Conservation (phyloP, 2,888 invertebrate species). For the Machimus rusticus region DNA sequence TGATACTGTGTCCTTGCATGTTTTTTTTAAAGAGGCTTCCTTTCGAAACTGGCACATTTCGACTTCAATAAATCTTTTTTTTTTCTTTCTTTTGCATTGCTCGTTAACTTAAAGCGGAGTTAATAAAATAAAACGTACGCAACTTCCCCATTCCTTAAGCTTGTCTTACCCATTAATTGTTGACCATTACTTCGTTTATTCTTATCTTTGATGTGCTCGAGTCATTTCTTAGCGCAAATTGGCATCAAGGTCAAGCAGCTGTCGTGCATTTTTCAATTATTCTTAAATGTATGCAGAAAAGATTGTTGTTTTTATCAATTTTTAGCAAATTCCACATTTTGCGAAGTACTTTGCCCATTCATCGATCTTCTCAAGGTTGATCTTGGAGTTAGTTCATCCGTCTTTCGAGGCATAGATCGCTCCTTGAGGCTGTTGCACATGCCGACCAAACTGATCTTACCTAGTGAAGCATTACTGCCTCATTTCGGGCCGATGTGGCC, state of each 20-base stretch:
- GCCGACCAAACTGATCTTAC: not conserved
- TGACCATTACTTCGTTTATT: not conserved
- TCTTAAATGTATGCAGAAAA: not conserved
- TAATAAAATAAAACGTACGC: not conserved
- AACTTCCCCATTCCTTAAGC: not conserved
- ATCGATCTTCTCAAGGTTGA: not conserved
- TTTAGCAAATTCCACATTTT: not conserved
- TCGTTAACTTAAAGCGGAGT: not conserved
- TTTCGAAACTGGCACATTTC: not conserved
- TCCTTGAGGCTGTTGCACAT: not conserved
- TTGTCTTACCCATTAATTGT: not conserved
- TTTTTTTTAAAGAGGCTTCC: not conserved
- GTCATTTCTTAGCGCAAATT: not conserved
- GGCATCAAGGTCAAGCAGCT: not conserved
- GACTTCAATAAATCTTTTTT: not conserved
- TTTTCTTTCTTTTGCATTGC: not conserved
- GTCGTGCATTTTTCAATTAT: not conserved
- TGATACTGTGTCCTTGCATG: not conserved
- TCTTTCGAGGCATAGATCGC: not conserved
- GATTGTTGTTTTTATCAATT: not conserved
- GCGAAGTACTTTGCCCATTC: not conserved
- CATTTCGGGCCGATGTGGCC: not conserved
- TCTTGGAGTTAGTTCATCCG: not conserved
- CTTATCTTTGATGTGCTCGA: not conserved
- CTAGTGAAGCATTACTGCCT: slow-evolving; percentile 11